These are phyloP conservation scores for Parnassius orleans DNA, from an alignment of 2,888 invertebrate genomes.

Conservation along the genomic window DNA sequence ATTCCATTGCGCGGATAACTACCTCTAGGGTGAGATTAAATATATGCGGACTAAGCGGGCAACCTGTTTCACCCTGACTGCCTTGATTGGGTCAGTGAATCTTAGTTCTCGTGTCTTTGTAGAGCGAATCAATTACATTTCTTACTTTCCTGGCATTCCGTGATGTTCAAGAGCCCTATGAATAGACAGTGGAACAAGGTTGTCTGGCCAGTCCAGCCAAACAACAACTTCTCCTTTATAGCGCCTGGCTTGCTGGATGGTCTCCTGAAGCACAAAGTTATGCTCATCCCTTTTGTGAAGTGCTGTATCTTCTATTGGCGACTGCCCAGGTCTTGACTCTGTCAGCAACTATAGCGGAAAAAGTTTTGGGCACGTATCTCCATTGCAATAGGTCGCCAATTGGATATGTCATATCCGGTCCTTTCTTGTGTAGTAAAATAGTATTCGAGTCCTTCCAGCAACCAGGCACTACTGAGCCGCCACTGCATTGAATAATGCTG, in stretches of 20 bases:
- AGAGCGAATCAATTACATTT: background rate
- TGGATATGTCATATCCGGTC: no score
- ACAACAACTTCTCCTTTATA: background rate
- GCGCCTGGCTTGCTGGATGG: no score
- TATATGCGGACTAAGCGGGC: conserved; percentile 3
- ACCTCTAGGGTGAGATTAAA: background rate
- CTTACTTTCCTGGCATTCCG: background rate
- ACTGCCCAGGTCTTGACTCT: no score
- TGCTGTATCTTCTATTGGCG: no score
- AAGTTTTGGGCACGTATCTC: no score
- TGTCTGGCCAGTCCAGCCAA: background rate
- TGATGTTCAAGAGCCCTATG: background rate
- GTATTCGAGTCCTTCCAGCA: no score
- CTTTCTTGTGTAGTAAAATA: no score
- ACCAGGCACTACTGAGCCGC: background rate
- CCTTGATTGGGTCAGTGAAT: background rate
- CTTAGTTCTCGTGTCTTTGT: background rate
- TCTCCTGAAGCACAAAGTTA: no score
- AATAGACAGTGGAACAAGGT: background rate
- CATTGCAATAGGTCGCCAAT: no score
- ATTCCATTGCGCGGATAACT: background rate
- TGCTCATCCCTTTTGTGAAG: no score
- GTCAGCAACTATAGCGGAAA: no score
- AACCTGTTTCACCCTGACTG: background rate
- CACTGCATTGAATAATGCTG: conserved; percentile 4